Conservation (phyloP, 2,113 vertebrate species). For the Tauraco erythrolophus region DNA sequence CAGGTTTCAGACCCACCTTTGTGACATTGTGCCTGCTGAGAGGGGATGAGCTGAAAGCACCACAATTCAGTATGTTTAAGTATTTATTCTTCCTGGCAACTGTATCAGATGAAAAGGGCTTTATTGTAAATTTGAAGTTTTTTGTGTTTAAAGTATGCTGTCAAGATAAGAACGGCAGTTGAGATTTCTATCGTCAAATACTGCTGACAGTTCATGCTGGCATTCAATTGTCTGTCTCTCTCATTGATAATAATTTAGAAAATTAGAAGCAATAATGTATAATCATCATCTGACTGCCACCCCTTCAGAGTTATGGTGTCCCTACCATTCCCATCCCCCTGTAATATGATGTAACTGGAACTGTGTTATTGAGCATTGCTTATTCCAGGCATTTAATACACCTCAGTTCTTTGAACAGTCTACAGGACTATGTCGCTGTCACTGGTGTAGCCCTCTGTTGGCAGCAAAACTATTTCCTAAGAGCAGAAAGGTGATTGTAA, state of each 20-base stretch:
- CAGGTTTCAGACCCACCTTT: not conserved
- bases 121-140: not conserved
- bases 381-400: not conserved
- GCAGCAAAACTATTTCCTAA: not conserved
- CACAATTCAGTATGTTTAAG: not conserved
- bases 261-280: not conserved
- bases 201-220: not conserved
- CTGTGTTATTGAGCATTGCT: not conserved
- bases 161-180: not conserved
- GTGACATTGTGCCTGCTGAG: not conserved
- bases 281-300: not conserved
- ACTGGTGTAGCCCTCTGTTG: not conserved
- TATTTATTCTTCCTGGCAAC: not conserved
- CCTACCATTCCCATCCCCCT: not conserved
- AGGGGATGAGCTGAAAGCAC: not conserved
- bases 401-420: not conserved
- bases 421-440: not conserved
- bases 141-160: not conserved
- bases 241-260: not conserved
- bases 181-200: not conserved
- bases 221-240: accelerated
- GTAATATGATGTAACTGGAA: not conserved
- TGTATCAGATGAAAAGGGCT: not conserved
- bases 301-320: not conserved
- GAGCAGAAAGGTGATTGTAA: not conserved